Evolutionary conservation across 1,140 invertebrate genomes (phyloP).

Genomic region (Magallana ariakensis): DNA sequence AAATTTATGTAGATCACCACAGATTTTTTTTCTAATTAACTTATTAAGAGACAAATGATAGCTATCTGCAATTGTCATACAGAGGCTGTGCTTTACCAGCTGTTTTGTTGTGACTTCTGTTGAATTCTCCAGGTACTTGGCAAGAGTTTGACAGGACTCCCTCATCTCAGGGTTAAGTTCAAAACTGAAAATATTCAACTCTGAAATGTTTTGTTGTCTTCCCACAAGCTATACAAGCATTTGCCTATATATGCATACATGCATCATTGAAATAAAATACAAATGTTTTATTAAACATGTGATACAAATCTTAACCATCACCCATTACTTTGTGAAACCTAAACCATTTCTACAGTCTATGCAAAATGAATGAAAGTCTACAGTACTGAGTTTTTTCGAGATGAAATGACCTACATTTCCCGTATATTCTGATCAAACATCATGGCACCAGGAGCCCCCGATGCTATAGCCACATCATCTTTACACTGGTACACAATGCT

Average conservation of each 20-base stretch:
- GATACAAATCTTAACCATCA: not conserved
- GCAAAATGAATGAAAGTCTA: not conserved
- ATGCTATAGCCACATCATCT: constrained; percentile 78
- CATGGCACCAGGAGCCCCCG: constrained; percentile 77
- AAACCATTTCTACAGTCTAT: not conserved
- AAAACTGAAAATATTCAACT: constrained; percentile 67
- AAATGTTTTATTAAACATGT: too few species aligned
- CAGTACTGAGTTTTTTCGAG: not conserved
- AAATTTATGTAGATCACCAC: too few species aligned
- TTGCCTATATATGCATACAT: too few species aligned
- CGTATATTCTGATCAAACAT: constrained; percentile 81
- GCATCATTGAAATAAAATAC: too few species aligned
- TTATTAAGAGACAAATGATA: too few species aligned
- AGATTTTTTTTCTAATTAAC: too few species aligned
- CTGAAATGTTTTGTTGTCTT: not conserved
- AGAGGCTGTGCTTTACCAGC: constrained; percentile 65
- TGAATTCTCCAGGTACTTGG: constrained; percentile 73
- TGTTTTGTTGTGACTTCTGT: constrained; percentile 74
- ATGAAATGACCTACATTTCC: constrained; percentile 73
- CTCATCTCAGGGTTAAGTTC: constrained; percentile 71
- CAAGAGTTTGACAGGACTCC: constrained; percentile 68
- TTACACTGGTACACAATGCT: constrained; percentile 78
- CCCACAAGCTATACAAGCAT: too few species aligned
- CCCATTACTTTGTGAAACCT: not conserved
- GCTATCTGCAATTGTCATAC: too few species aligned